Evolutionary conservation across 1,140 invertebrate species (phyloP), one percentile per base, ranked within the genome.

Genomic region (Orchesella cincta): DNA sequence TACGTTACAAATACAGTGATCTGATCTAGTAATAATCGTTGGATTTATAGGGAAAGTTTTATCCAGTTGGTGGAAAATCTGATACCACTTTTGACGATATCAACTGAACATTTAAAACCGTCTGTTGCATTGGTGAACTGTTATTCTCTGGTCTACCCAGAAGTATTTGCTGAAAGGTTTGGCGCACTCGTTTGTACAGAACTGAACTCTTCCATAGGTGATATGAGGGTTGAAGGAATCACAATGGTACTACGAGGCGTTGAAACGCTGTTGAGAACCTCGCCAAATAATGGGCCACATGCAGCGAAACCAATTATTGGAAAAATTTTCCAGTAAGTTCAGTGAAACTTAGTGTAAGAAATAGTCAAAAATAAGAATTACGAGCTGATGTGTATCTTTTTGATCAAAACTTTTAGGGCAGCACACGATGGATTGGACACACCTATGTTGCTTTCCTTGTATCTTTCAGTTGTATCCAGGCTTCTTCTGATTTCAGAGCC

Each of bases 141-240:
- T 2, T 82, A 82, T 33, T 35, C 75, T 14, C 67, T 82, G 2
- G 64, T 82, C 18, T 82, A 80, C 75, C 78, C 79, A 0, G 81
- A 82, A 76, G 74, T 33, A 1, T 82, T 82, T 77, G 79, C 78
- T 34, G 78, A 80, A 51, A 23, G 73, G 16, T 82, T 79, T 78
- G 81, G 81, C 1, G n/a, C 54, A 14, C 2, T 77, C 3, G 75
- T 82, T 8, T 73, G 46, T 33, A 76, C 72, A 12, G 81, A 82
- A 76, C 52, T 82, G 31, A 79, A 74, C 71, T 70, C 71, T 51
- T 23, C 81, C 83, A 85, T 96, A 67, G 88, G 89, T 57, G 94
- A 97, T 86, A 89, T 96, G 84, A 88, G 90, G 75, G 87, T 89
- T 0, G 93, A 96, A 83, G 94, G 92, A n/a, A 87, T 93, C 64